Evolutionary conservation across 2,113 vertebrate species (phyloP).

Genomic region (Podiceps cristatus): DNA sequence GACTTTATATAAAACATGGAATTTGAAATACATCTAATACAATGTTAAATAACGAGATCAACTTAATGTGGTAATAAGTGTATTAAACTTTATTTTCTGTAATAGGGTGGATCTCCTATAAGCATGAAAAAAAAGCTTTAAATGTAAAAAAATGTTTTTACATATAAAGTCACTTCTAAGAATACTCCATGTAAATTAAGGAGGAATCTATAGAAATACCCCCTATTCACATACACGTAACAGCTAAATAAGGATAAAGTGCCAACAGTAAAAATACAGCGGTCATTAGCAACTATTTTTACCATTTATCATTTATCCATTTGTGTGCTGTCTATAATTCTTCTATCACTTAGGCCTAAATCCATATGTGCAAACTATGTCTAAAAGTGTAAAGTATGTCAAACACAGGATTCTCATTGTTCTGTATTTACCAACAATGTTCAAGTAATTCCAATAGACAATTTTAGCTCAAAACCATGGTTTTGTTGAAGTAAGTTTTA

Average conservation of each 20-base stretch:
- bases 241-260: neutral
- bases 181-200: neutral
- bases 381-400: neutral
- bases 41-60: neutral
- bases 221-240: neutral
- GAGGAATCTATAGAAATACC: neutral
- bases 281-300: neutral
- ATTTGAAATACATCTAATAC: neutral
- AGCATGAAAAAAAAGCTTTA: neutral
- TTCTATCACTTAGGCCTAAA: neutral
- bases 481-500: neutral
- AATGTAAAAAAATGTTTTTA: neutral
- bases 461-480: neutral
- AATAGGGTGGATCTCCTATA: neutral
- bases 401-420: neutral
- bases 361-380: neutral
- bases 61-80: neutral
- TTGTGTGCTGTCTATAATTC: neutral
- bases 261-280: neutral
- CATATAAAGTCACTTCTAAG: neutral
- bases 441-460: neutral
- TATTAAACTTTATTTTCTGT: neutral
- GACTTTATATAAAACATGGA: neutral
- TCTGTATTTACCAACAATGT: neutral
- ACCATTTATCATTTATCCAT: neutral